A percentile compares a stretch with the other conserved stretches of the same genome.
Conservation (phyloP, 2,797 vertebrate genomes). For the Chelonia mydas region DNA sequence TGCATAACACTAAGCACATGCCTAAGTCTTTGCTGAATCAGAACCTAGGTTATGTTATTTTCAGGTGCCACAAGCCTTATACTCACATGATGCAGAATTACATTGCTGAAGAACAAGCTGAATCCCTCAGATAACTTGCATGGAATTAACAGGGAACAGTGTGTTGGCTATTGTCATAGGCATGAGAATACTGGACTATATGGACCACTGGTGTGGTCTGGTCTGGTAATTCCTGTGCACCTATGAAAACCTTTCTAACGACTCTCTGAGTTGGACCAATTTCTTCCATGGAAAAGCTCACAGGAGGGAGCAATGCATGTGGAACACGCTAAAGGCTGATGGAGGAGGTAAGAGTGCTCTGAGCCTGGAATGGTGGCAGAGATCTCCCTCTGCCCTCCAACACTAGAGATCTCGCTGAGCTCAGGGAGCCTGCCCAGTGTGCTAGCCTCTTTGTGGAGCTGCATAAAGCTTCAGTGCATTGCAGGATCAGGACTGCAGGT, state of each 20-base stretch:
- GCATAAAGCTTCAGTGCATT: background rate
- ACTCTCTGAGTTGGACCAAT: background rate
- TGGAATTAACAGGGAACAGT: background rate
- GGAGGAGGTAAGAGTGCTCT: rapidly evolving
- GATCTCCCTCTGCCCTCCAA: background rate
- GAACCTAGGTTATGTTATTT: background rate
- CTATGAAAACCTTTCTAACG: background rate
- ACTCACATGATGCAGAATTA: background rate
- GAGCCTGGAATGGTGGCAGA: background rate
- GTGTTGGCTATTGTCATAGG: too few species aligned
- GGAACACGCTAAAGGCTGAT: background rate
- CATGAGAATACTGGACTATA: background rate
- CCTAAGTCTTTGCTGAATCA: background rate
- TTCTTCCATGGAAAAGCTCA: background rate
- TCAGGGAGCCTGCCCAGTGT: background rate
- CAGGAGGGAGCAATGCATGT: background rate
- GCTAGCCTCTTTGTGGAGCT: background rate
- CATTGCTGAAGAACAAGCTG: background rate
- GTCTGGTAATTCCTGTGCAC: background rate
- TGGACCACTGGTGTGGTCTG: background rate
- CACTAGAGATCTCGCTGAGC: background rate
- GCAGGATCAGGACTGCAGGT: background rate
- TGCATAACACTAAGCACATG: background rate
- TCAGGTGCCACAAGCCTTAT: background rate
- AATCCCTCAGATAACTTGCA: background rate